These are phyloP conservation scores for Oryzias melastigma DNA, from an alignment of 2,113 vertebrate species.

Conservation along the genomic window DNA sequence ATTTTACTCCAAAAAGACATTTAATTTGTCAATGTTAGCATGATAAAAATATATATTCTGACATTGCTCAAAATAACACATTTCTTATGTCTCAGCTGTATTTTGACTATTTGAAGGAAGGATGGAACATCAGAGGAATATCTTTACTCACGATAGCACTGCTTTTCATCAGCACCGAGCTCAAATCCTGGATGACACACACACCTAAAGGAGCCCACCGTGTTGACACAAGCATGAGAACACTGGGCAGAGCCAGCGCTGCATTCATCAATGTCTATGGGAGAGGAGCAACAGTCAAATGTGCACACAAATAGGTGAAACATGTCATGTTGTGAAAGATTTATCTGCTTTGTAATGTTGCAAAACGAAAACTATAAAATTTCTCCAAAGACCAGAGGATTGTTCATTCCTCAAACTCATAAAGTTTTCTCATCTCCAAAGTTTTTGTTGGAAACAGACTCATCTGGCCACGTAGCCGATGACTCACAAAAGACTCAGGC, in stretches of 20 bases:
- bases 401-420: slow-evolving; percentile 4
- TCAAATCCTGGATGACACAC: slow-evolving; percentile 83
- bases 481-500: too few species aligned
- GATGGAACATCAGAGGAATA: neutral
- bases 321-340: neutral
- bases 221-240: slow-evolving; percentile 83
- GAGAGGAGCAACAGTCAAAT: neutral
- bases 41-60: too few species aligned
- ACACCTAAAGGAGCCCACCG: slow-evolving; percentile 82
- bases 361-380: slow-evolving; percentile 3
- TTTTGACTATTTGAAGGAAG: neutral
- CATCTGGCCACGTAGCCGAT: too few species aligned
- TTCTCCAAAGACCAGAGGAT: neutral
- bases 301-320: neutral
- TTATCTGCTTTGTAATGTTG: slow-evolving; percentile 1
- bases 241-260: slow-evolving; percentile 69
- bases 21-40: too few species aligned
- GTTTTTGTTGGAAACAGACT: too few species aligned
- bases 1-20: too few species aligned
- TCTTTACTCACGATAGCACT: slow-evolving; percentile 85
- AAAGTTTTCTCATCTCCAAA: neutral
- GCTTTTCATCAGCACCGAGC: slow-evolving; percentile 83
- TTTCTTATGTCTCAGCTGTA: neutral
- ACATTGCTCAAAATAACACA: too few species aligned
- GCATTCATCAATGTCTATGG: slow-evolving; percentile 84